phyloP scores from a whole-genome alignment of 2,113 vertebrate species.

The Thermophis baileyi region DNA sequence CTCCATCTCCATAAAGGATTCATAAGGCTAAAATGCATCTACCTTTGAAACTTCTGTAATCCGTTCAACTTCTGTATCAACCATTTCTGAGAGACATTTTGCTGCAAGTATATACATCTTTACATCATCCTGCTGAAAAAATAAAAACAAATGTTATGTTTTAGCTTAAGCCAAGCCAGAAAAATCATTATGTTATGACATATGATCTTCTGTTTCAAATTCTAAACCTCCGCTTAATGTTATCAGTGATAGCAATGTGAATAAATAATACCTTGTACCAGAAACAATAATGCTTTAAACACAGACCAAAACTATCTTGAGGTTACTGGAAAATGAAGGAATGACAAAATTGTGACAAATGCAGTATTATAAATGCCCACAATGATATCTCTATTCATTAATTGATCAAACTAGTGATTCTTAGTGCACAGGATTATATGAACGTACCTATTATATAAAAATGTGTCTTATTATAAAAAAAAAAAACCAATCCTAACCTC shows the following conservation, averaged over 20 bases:
- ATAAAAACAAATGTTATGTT: slow-evolving; percentile 7
- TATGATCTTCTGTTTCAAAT: background rate
- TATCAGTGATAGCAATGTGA: background rate
- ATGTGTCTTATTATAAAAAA: background rate
- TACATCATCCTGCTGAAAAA: slow-evolving; percentile 74
- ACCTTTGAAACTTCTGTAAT: slow-evolving; percentile 81
- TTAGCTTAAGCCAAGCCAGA: background rate
- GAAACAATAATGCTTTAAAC: background rate
- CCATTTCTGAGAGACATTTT: slow-evolving; percentile 90
- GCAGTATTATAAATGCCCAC: background rate
- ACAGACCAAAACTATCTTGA: background rate
- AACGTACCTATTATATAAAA: background rate
- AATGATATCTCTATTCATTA: background rate
- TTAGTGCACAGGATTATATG: background rate
- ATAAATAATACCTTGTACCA: background rate
- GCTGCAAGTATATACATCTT: slow-evolving; percentile 76
- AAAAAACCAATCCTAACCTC: background rate
- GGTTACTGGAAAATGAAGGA: background rate
- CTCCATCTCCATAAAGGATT: background rate
- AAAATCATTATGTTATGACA: background rate
- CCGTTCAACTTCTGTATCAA: slow-evolving; percentile 76
- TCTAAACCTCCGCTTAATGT: background rate
- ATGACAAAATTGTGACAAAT: background rate
- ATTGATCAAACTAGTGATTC: background rate
- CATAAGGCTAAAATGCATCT: slow-evolving; percentile 37